phyloP scores from a whole-genome alignment of 2,113 vertebrate genomes.

The Oryzias woworae region DNA sequence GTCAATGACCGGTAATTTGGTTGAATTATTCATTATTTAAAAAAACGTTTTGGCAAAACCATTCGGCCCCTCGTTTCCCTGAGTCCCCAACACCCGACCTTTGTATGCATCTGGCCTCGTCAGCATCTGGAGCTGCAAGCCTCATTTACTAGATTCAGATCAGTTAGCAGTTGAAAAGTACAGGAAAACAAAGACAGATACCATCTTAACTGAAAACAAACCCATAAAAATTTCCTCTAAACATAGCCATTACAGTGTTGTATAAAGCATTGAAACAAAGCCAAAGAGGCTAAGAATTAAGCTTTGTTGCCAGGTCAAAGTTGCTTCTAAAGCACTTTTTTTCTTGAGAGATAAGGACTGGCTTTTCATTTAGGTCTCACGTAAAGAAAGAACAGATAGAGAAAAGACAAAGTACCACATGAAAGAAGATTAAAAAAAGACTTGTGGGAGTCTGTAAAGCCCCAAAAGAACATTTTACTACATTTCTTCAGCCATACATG shows the following conservation, averaged over 20 bases:
- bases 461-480: conserved; percentile 1
- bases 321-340: conserved; percentile 39
- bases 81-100: conserved; percentile 25
- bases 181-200: conserved; percentile 75
- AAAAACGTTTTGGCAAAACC: conserved; percentile 28
- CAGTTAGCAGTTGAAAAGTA: conserved; percentile 74
- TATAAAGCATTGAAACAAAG: conserved; percentile 49
- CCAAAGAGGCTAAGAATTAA: conserved; percentile 42
- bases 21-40: conserved; percentile 13
- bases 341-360: conserved; percentile 22
- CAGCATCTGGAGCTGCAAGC: conserved; percentile 70
- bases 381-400: conserved; percentile 32
- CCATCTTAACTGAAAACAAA: conserved; percentile 72
- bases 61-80: conserved; percentile 31
- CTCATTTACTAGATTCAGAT: conserved; percentile 75
- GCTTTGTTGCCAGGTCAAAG: conserved; percentile 43
- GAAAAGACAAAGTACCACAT: conserved; percentile 18
- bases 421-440: conserved; percentile 18
- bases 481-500: conserved; percentile 8
- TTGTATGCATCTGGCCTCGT: conserved; percentile 47
- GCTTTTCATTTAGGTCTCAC: conserved; percentile 28
- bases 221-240: conserved; percentile 57
- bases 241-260: conserved; percentile 52
- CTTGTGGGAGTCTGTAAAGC: neutral
- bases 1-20: conserved; percentile 11